Conservation (phyloP, 2,888 invertebrate species). For the Trachelus tabidus region DNA sequence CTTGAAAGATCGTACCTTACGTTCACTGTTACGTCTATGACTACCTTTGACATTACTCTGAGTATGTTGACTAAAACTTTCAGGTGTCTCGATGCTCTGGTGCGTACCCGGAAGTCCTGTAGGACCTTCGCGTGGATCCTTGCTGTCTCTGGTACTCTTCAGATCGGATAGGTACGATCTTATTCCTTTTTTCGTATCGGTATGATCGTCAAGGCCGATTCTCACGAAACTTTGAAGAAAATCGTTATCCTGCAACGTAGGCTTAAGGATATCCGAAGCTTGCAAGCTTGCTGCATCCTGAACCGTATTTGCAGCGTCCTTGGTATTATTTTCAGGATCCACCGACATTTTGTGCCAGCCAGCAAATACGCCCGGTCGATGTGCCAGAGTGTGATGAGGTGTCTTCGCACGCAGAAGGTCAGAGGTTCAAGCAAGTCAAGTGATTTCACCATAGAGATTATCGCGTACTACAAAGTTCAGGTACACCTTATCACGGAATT, state of each 20-base stretch:
- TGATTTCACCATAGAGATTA: neutral
- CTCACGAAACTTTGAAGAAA: constrained; percentile 84
- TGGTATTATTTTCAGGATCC: constrained; percentile 3
- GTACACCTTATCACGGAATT: neutral
- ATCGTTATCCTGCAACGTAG: constrained; percentile 76
- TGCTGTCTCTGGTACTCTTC: constrained; percentile 18
- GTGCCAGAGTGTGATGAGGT: neutral
- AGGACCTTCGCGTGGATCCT: neutral
- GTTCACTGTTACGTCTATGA: neutral
- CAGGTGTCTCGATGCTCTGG: neutral
- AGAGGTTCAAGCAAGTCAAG: neutral
- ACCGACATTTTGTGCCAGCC: neutral
- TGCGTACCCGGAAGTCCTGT: neutral
- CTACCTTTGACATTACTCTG: neutral
- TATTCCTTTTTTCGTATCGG: constrained; percentile 25
- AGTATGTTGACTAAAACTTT: neutral
- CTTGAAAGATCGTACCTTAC: constrained; percentile 25
- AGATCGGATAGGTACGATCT: constrained; percentile 7
- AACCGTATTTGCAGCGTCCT: constrained; percentile 8
- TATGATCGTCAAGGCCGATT: constrained; percentile 72
- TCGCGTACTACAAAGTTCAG: neutral
- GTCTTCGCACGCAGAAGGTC: neutral
- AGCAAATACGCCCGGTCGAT: neutral
- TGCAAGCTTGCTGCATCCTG: constrained; percentile 42
- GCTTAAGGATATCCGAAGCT: constrained; percentile 73